phyloP scores from a whole-genome alignment of 2,888 invertebrate species.

The Acleris cristana region DNA sequence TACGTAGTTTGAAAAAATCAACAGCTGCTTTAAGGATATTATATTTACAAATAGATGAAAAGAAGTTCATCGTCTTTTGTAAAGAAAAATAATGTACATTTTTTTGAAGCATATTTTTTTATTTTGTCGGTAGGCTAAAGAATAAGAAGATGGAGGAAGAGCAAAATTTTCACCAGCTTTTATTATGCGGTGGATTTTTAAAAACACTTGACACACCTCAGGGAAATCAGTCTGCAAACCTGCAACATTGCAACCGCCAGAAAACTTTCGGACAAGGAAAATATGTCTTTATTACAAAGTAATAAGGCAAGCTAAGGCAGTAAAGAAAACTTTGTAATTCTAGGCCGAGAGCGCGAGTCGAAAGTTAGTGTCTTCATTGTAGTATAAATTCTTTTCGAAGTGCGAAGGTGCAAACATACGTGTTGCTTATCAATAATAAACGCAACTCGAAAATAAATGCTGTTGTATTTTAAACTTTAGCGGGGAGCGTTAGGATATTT shows the following conservation, averaged over 20 bases:
- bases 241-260: slow-evolving; percentile 53
- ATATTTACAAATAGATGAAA: too few species aligned
- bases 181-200: slow-evolving; percentile 69
- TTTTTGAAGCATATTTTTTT: background rate
- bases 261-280: slow-evolving; percentile 51
- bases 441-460: too few species aligned
- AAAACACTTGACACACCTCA: slow-evolving; percentile 70
- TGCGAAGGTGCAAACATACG: slow-evolving; percentile 1
- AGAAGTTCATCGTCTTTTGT: too few species aligned
- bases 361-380: slow-evolving; percentile 32
- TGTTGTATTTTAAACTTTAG: too few species aligned
- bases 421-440: background rate
- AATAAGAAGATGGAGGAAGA: slow-evolving; percentile 47
- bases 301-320: slow-evolving; percentile 40
- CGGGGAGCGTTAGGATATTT: too few species aligned
- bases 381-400: slow-evolving; percentile 15
- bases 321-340: slow-evolving; percentile 45
- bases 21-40: too few species aligned
- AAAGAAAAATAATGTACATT: background rate
- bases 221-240: slow-evolving; percentile 75
- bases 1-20: too few species aligned
- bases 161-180: slow-evolving; percentile 68
- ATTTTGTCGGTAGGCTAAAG: slow-evolving; percentile 12
- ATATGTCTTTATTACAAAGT: slow-evolving; percentile 54
- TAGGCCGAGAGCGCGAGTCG: slow-evolving; percentile 39